These are phyloP conservation scores for Cephalopholis sonnerati DNA, from an alignment of 2,113 vertebrate genomes.

Conservation along the genomic window DNA sequence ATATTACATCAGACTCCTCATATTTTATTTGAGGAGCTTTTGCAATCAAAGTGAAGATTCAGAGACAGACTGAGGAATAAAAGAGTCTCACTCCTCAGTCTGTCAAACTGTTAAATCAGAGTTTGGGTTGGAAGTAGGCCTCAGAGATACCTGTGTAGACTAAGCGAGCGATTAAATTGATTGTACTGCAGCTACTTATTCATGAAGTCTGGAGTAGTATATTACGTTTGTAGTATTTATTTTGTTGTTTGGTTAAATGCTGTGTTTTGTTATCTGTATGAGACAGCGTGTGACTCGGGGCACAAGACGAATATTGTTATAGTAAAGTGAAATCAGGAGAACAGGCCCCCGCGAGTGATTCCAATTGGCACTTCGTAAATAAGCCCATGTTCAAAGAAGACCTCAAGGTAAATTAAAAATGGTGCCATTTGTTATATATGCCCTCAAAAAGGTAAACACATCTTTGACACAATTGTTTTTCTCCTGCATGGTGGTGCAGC, in stretches of 20 bases:
- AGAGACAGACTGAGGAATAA: neutral
- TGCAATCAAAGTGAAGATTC: neutral
- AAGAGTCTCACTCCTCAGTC: neutral
- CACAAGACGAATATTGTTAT: neutral
- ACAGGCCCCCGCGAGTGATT: too few relatives aligned
- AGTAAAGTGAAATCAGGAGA: neutral
- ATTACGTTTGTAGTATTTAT: neutral
- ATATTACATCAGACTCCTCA: neutral
- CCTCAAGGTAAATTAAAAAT: too few relatives aligned
- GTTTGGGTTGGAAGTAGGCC: neutral
- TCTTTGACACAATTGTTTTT: too few relatives aligned
- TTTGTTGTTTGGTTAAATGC: constrained; percentile 1
- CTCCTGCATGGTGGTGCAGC: too few relatives aligned
- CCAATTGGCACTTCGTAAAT: too few relatives aligned
- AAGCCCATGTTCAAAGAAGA: too few relatives aligned
- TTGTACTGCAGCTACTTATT: neutral
- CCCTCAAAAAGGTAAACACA: too few relatives aligned
- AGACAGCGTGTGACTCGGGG: neutral
- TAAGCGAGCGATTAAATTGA: neutral
- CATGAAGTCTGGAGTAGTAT: neutral
- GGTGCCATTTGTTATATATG: too few relatives aligned
- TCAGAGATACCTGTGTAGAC: neutral
- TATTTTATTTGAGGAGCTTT: neutral
- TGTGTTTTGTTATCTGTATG: neutral
- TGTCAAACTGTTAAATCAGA: neutral